Conservation (phyloP, 92 coral and sea anemone species). For the Muricea muricata region DNA sequence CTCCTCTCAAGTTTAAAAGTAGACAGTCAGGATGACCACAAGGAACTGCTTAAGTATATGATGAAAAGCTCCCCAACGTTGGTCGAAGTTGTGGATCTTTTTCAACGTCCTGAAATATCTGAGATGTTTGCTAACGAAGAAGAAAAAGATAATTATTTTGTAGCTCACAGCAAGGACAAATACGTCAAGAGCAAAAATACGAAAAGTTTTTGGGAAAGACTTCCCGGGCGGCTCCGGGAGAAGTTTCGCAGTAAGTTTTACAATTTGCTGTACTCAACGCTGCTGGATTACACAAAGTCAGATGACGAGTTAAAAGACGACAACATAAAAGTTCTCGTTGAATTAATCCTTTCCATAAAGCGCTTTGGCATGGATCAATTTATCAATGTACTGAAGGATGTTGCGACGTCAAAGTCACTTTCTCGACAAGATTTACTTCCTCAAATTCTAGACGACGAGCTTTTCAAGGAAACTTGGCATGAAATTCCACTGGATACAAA, state of each 20-base stretch:
- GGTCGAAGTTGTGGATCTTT: background rate
- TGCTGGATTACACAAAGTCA: slow-evolving; percentile 14
- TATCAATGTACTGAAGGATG: background rate
- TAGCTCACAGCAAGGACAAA: background rate
- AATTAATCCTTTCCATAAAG: background rate
- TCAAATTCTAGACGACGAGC: background rate
- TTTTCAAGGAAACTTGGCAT: background rate
- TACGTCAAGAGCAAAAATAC: background rate
- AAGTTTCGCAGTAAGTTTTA: no score
- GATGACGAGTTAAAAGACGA: background rate
- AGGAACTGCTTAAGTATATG: background rate
- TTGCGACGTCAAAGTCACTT: background rate
- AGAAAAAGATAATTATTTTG: no score
- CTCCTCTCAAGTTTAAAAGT: background rate
- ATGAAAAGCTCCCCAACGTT: background rate
- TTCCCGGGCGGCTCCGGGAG: no score
- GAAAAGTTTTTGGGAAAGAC: background rate
- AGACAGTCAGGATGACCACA: background rate
- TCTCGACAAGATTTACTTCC: background rate
- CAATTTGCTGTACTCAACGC: no score
- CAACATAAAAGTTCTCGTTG: background rate
- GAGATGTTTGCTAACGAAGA: background rate
- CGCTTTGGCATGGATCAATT: background rate
- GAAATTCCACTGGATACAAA: background rate
- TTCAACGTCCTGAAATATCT: background rate